phyloP scores from a whole-genome alignment of 2,888 invertebrate species.

The Conops quadrifasciatus region DNA sequence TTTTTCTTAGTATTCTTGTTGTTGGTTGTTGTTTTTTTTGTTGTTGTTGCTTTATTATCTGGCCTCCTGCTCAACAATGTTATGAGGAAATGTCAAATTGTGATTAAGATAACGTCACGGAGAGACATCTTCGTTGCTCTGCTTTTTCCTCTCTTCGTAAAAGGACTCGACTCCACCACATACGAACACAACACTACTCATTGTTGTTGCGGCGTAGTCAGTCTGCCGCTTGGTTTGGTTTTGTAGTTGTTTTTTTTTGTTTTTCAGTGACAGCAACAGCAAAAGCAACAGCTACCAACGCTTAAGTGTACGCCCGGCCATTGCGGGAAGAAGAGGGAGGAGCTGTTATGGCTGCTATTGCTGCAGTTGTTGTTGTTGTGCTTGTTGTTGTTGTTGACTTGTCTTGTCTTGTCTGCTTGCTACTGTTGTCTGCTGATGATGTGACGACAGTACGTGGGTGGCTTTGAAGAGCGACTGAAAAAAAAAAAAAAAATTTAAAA shows the following conservation, averaged over 20 bases:
- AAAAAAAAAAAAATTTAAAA: background rate
- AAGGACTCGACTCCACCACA: background rate
- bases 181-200: background rate
- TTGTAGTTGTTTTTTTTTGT: background rate
- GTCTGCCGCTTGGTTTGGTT: background rate
- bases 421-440: background rate
- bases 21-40: too few species aligned
- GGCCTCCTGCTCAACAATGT: background rate
- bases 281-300: background rate
- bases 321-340: background rate
- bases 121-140: conserved; percentile 28
- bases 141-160: background rate
- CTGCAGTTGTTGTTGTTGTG: background rate
- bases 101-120: conserved; percentile 29
- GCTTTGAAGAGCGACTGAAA: background rate
- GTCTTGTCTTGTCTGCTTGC: background rate
- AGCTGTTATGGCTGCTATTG: background rate
- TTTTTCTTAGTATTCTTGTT: too few species aligned
- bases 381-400: background rate
- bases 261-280: background rate
- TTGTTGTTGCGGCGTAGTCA: conserved; percentile 10
- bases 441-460: conserved; percentile 24
- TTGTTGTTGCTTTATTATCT: background rate
- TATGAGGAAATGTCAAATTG: conserved; percentile 36
- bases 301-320: background rate